Conservation (phyloP, 2,113 vertebrate genomes). For the Alethe diademata region DNA sequence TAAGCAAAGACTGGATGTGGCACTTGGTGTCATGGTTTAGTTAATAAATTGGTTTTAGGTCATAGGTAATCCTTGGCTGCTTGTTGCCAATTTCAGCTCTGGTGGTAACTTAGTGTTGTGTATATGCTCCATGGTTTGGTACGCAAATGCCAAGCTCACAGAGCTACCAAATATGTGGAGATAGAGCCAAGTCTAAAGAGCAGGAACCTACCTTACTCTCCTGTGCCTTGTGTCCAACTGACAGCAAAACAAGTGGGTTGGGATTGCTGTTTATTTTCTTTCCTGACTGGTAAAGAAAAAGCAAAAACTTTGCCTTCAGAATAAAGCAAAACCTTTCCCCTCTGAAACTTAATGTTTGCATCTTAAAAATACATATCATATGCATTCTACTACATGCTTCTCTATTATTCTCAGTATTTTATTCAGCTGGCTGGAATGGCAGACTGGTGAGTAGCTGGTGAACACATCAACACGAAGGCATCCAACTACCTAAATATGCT, state of each 20-base stretch:
- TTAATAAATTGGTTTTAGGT: not conserved
- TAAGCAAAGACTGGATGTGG: not conserved
- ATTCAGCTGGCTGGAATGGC: not conserved
- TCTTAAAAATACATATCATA: not conserved
- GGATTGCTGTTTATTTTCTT: constrained; percentile 95
- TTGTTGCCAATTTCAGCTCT: not conserved
- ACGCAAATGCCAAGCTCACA: not conserved
- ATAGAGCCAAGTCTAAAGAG: not conserved
- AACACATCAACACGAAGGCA: not conserved
- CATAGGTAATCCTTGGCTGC: not conserved
- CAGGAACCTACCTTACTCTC: constrained; percentile 90
- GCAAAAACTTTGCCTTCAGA: constrained; percentile 35
- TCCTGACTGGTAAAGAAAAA: constrained; percentile 80
- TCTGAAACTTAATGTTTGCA: not conserved
- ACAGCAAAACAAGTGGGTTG: constrained; percentile 90
- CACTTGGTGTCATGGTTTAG: not conserved
- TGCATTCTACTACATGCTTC: not conserved
- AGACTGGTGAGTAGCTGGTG: not conserved
- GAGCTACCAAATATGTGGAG: not conserved
- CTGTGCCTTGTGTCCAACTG: constrained; percentile 84
- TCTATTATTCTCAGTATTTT: not conserved
- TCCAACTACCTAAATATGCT: not conserved
- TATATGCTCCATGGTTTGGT: fast-evolving
- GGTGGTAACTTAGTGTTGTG: not conserved
- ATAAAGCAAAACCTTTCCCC: not conserved